Evolutionary conservation across 2,113 vertebrate species (phyloP).

Genomic region (Oenanthe melanoleuca): DNA sequence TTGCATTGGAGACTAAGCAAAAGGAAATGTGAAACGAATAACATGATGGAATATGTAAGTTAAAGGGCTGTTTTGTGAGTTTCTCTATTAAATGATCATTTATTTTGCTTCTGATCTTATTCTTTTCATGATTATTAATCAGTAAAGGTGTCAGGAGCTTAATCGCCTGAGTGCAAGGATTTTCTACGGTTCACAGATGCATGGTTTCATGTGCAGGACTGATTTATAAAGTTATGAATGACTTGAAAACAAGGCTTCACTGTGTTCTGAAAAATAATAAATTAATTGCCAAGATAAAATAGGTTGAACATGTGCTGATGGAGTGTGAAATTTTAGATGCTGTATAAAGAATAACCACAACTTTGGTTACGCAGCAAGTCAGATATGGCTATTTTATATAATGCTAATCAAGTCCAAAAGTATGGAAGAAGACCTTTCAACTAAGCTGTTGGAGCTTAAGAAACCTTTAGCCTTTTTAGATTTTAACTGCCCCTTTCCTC

Average conservation of each 20-base stretch:
- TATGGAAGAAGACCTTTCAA: slow-evolving; percentile 81
- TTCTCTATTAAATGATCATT: slow-evolving; percentile 99
- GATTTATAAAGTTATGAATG: slow-evolving; percentile 99
- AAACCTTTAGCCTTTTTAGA: slow-evolving; percentile 72
- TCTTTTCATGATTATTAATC: slow-evolving; percentile 96
- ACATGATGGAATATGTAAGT: slow-evolving; percentile 99
- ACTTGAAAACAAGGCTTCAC: slow-evolving; percentile 90
- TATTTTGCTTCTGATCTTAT: slow-evolving; percentile 99
- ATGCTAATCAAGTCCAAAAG: slow-evolving; percentile 81
- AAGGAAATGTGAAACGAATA: slow-evolving; percentile 99
- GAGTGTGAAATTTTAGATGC: slow-evolving; percentile 93
- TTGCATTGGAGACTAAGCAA: slow-evolving; percentile 96
- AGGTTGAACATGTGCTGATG: slow-evolving; percentile 92
- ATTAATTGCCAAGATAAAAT: slow-evolving; percentile 99
- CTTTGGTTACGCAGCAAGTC: slow-evolving; percentile 83
- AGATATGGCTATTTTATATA: slow-evolving; percentile 81
- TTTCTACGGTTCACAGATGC: slow-evolving; percentile 97
- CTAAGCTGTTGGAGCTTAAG: slow-evolving; percentile 75
- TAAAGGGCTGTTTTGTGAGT: slow-evolving; percentile 98
- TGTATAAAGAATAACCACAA: slow-evolving; percentile 81
- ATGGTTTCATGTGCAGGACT: slow-evolving; percentile 85
- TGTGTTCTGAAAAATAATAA: slow-evolving; percentile 93
- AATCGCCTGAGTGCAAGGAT: slow-evolving; percentile 94
- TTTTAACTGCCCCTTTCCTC: slow-evolving; percentile 70
- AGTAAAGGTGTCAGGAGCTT: slow-evolving; percentile 93